A percentile compares a stretch with the other conserved stretches of the same genome.
phyloP scores from a whole-genome alignment of 1,140 invertebrate species.

The Leptinotarsa texana region DNA sequence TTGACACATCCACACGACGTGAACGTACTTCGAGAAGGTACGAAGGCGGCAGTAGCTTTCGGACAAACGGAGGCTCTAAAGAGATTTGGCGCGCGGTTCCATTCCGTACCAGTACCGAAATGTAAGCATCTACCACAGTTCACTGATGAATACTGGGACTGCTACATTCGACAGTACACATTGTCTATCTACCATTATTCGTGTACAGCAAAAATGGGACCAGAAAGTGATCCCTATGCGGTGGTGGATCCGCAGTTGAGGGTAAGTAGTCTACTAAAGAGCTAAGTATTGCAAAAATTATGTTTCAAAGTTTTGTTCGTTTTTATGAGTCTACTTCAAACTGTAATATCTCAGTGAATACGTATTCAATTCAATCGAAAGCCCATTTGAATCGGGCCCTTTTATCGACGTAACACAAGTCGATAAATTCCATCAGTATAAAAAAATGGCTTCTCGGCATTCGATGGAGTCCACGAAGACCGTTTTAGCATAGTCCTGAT shows the following conservation, averaged over 20 bases:
- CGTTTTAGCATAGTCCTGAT: too few species aligned
- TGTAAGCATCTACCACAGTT: conserved; percentile 75
- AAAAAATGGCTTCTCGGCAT: too few species aligned
- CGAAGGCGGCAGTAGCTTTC: conserved; percentile 82
- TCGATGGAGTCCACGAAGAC: too few species aligned
- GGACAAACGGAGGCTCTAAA: conserved; percentile 73
- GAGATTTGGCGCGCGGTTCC: conserved; percentile 74
- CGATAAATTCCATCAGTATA: too few species aligned
- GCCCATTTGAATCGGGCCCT: too few species aligned
- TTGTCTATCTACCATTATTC: conserved; percentile 88
- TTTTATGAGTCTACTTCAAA: too few species aligned
- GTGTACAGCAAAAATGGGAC: conserved; percentile 85
- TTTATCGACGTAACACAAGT: too few species aligned
- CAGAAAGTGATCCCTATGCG: conserved; percentile 71
- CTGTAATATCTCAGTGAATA: too few species aligned
- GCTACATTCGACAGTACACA: conserved; percentile 77
- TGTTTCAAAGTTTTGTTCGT: not conserved
- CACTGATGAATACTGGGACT: conserved; percentile 85
- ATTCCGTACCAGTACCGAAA: conserved; percentile 73
- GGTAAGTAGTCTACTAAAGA: conserved; percentile 54
- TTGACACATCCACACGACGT: conserved; percentile 81
- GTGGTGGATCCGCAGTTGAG: conserved; percentile 80
- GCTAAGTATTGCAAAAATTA: not conserved
- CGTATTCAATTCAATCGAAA: too few species aligned
- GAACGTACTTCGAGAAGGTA: conserved; percentile 77